Evolutionary conservation across 2,797 vertebrate genomes (phyloP), one percentile per base, ranked within the genome.

Genomic region (Podargus strigoides): DNA sequence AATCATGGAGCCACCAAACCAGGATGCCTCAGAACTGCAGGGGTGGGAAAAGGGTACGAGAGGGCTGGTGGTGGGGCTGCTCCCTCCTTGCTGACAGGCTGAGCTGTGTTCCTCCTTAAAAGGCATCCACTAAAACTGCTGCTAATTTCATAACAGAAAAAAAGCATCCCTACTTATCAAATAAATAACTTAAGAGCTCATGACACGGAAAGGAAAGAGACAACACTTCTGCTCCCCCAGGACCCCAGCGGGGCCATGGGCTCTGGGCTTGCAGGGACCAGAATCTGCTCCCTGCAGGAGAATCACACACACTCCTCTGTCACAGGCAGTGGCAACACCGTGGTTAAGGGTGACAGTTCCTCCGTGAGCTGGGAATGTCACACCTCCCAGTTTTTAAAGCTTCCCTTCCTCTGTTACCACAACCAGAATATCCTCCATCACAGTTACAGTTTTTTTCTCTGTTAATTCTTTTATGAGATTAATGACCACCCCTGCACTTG

Each of bases 281-380:
- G 63, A 18, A 42, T 14, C 5, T 11, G 39, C 21, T 42, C 23
- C 6, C 32, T 28, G n/a, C 52, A 58, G 76, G 24, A 42, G 37
- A 36, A 23, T 14, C 26, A 26, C 22, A 15, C 18, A 12, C 24
- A 2, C 16, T 7, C 16, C 15, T 30, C 53, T 34, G 14, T 10
- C 39, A 34, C 26, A 13, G 46, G 26, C 34, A 22, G 2, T 0
- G 3, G 28, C n/a, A 39, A 56, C 32, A 9, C 30, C 0, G 1
- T 21, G n/a, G 14, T 34, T 21, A 13, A 7, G 44, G 42, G 8
- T 3, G n/a, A 15, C 20, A 7, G 10, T 4, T 49, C 34, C 30
- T 10, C 28, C 0, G 4, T 12, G 39, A 46, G 60, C 4, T 52
- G 59, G 30, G 26, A 78, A 41, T 7, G 24, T 7, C n/a, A 22